phyloP scores from a whole-genome alignment of 1,140 invertebrate genomes.

The Ylistrum balloti region DNA sequence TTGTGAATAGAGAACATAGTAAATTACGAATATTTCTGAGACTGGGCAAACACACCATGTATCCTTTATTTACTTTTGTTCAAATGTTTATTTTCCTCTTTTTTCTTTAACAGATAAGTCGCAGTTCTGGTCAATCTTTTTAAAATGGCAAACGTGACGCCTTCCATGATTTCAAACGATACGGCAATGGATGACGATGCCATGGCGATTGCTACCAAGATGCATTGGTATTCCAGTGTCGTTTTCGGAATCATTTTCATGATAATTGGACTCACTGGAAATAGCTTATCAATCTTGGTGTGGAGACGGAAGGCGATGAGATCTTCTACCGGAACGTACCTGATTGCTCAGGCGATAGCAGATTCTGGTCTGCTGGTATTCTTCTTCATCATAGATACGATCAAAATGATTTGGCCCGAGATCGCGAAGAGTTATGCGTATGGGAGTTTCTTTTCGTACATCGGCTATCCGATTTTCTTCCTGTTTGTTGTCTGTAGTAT shows the following conservation, averaged over 20 bases:
- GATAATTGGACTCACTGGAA: conserved; percentile 70
- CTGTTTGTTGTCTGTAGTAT: conserved; percentile 71
- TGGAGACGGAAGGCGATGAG: conserved; percentile 68
- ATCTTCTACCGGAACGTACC: conserved; percentile 72
- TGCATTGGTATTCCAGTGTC: conserved; percentile 70
- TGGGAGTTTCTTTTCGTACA: conserved; percentile 71
- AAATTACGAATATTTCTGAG: no score
- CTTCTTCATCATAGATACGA: conserved; percentile 71
- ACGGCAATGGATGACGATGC: conserved; percentile 6
- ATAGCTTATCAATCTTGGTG: conserved; percentile 68
- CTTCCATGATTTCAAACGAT: not conserved
- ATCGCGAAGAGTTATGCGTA: conserved; percentile 60
- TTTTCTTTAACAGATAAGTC: no score
- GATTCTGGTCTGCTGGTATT: conserved; percentile 69
- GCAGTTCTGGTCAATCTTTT: not conserved
- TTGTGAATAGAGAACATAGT: no score
- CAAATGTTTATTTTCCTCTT: no score
- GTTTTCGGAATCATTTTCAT: conserved; percentile 71
- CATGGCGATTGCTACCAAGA: conserved; percentile 64
- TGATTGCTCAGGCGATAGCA: conserved; percentile 70
- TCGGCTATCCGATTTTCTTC: conserved; percentile 73
- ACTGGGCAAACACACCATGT: no score
- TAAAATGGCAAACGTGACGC: not conserved
- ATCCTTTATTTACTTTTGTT: no score
- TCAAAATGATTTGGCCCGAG: conserved; percentile 62